Percentiles rank a stretch among this genome's conserved stretches.
Conservation (phyloP, 2,113 vertebrate genomes). For the Eulacestoma nigropectus region DNA sequence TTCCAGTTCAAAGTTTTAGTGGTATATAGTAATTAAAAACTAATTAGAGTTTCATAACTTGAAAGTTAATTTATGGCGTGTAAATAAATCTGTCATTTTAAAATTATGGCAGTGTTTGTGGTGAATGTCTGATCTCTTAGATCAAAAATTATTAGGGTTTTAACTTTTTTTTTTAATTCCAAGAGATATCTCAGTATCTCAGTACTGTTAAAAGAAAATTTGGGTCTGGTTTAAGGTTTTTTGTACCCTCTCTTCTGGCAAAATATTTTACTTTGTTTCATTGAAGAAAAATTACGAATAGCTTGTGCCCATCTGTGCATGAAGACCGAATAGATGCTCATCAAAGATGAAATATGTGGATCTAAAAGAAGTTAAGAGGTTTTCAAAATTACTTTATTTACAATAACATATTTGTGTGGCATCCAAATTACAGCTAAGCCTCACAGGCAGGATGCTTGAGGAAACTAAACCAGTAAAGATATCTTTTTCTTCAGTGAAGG, state of each 20-base stretch:
- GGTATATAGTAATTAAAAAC: background rate
- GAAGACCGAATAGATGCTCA: background rate
- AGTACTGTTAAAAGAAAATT: background rate
- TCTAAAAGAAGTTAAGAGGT: background rate
- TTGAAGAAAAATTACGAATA: background rate
- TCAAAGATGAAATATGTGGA: background rate
- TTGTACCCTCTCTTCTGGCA: background rate
- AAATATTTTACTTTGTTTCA: background rate
- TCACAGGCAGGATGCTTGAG: background rate
- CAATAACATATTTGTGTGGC: background rate
- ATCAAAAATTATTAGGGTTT: background rate
- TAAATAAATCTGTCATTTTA: background rate
- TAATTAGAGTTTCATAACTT: background rate
- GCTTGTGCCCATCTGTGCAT: background rate
- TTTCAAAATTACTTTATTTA: background rate
- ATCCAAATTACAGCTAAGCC: background rate
- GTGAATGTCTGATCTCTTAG: background rate
- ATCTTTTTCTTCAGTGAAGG: background rate
- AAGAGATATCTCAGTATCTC: background rate
- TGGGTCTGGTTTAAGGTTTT: background rate
- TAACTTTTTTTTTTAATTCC: background rate
- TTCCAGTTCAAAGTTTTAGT: background rate
- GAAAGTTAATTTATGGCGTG: background rate
- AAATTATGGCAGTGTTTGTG: background rate
- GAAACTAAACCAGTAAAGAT: background rate